Evolutionary conservation across 2,113 vertebrate genomes (phyloP).

Genomic region (Esox niger): DNA sequence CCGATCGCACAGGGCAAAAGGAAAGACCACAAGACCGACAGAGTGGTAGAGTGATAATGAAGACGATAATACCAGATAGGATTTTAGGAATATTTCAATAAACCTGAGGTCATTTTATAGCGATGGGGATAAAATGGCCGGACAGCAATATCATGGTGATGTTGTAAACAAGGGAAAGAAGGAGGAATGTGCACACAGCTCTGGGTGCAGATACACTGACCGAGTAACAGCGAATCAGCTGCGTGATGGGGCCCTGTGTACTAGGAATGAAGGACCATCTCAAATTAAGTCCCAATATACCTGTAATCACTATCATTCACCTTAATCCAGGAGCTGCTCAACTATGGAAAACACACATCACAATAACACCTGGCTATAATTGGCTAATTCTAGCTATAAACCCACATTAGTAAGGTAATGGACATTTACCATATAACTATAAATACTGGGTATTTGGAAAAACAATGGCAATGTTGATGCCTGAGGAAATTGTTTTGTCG

Average conservation of each 20-base stretch:
- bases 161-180: too few species aligned
- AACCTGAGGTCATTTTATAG: too few species aligned
- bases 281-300: constrained; percentile 1
- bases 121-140: too few species aligned
- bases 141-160: too few species aligned
- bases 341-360: not conserved
- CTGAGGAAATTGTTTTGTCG: not conserved
- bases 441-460: not conserved
- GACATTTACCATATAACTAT: not conserved
- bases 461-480: not conserved
- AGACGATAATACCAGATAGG: not conserved
- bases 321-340: not conserved
- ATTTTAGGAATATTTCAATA: too few species aligned
- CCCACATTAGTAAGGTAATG: not conserved
- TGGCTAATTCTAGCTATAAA: not conserved
- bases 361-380: not conserved
- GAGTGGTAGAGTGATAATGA: not conserved
- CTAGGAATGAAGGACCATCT: not conserved
- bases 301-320: constrained; percentile 13
- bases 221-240: too few species aligned
- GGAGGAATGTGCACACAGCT: too few species aligned
- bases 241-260: too few species aligned
- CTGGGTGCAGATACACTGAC: too few species aligned
- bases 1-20: not conserved
- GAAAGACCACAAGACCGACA: too few species aligned